Percentiles rank a stretch among this genome's conserved stretches.
These are phyloP conservation scores for Damaliscus lunatus DNA, from an alignment of 2,113 vertebrate genomes.

Conservation along the genomic window DNA sequence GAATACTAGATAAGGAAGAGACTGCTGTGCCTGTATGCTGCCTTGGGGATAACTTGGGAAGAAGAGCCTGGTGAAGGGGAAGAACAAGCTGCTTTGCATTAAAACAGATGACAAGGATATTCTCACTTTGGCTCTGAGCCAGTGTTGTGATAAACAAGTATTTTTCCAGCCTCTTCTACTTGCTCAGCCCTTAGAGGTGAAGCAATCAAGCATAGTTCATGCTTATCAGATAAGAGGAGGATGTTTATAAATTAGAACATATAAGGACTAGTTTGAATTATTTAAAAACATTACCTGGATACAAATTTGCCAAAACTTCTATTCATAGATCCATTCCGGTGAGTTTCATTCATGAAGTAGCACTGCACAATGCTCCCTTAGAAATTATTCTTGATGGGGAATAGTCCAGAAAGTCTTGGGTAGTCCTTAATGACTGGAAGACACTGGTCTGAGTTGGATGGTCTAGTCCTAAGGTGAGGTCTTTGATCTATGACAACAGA, in stretches of 20 bases:
- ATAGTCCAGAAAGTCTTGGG: background rate
- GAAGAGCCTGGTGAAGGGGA: background rate
- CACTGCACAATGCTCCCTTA: background rate
- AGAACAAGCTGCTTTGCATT: background rate
- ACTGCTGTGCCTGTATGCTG: background rate
- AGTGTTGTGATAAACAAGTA: background rate
- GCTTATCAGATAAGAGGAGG: background rate
- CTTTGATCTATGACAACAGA: background rate
- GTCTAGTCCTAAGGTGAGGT: background rate
- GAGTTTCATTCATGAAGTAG: background rate
- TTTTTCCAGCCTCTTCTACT: conserved; percentile 12
- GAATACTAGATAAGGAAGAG: background rate
- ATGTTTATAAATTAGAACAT: background rate
- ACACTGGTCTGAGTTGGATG: background rate
- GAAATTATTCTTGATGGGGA: background rate
- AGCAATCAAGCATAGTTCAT: background rate
- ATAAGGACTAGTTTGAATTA: background rate
- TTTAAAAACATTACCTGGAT: background rate
- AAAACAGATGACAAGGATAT: background rate
- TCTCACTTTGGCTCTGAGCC: background rate
- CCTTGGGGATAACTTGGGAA: background rate
- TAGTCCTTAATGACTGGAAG: background rate
- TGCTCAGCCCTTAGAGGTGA: background rate
- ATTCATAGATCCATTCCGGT: background rate
- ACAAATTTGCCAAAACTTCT: background rate